Conservation (phyloP, 2,888 invertebrate species). For the Stenoptilia bipunctidactyla region DNA sequence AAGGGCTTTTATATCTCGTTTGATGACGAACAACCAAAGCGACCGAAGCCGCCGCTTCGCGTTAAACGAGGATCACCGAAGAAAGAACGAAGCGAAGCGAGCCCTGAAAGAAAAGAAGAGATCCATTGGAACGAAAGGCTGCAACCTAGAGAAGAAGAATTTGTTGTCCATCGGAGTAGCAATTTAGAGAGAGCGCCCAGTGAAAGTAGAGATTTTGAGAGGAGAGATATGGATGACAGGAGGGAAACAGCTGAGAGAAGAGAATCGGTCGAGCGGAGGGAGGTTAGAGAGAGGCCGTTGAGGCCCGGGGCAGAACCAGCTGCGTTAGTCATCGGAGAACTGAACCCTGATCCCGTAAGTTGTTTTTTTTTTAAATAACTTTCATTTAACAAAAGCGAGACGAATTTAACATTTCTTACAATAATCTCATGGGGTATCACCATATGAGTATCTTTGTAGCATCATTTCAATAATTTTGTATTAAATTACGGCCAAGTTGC, state of each 20-base stretch:
- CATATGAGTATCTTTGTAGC: too few species aligned
- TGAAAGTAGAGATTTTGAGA: slow-evolving; percentile 13
- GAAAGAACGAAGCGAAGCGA: slow-evolving; percentile 71
- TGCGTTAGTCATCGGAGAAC: slow-evolving; percentile 53
- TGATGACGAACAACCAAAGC: slow-evolving; percentile 88
- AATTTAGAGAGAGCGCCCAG: slow-evolving; percentile 30
- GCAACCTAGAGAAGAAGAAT: slow-evolving; percentile 27
- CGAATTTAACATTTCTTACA: too few species aligned
- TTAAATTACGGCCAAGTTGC: too few species aligned
- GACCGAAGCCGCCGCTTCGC: slow-evolving; percentile 89
- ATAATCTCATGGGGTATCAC: too few species aligned
- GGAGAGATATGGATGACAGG: neutral
- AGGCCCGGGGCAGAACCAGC: slow-evolving; percentile 35
- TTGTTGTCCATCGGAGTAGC: slow-evolving; percentile 30
- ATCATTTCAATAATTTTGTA: too few species aligned
- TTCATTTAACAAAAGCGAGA: too few species aligned
- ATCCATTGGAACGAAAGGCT: slow-evolving; percentile 30
- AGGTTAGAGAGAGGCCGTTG: neutral
- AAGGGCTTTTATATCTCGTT: slow-evolving; percentile 96
- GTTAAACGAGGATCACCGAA: slow-evolving; percentile 82
- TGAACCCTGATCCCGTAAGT: slow-evolving; percentile 54
- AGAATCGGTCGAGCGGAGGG: neutral
- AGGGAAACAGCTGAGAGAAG: neutral
- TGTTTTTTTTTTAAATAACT: too few species aligned
- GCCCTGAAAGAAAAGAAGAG: slow-evolving; percentile 43